A percentile compares a stretch with the other conserved stretches of the same genome.
Conservation (phyloP, 2,888 invertebrate genomes). For the Drosophila meridionalis region DNA sequence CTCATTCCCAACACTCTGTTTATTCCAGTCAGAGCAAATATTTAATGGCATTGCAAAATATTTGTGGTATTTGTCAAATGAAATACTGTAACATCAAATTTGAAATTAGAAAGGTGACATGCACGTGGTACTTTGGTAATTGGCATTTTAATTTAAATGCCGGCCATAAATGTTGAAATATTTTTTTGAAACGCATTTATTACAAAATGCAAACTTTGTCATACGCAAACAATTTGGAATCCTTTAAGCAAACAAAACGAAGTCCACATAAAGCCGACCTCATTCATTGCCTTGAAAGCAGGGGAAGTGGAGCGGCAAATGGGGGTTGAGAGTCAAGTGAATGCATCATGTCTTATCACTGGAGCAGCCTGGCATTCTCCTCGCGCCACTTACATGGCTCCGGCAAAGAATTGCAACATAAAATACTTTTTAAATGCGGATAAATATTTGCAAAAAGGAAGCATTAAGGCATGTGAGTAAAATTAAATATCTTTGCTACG, state of each 20-base stretch:
- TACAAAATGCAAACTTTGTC: slow-evolving; percentile 73
- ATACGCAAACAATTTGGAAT: slow-evolving; percentile 65
- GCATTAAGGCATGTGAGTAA: slow-evolving; percentile 27
- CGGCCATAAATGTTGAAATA: slow-evolving; percentile 66
- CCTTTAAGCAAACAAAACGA: slow-evolving; percentile 59
- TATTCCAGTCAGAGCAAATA: not conserved
- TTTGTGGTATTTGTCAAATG: not conserved
- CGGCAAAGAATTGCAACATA: slow-evolving; percentile 64
- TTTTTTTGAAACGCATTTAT: slow-evolving; percentile 71
- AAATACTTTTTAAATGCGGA: slow-evolving; percentile 71
- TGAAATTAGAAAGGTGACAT: not conserved
- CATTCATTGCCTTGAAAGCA: slow-evolving; percentile 8
- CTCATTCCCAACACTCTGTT: too few relatives aligned
- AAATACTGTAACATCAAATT: not conserved
- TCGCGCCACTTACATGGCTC: slow-evolving; percentile 36
- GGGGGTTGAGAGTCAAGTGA: not conserved
- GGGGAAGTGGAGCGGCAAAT: not conserved
- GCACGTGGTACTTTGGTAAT: not conserved
- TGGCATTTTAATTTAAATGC: slow-evolving; percentile 66
- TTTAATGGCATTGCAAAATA: not conserved
- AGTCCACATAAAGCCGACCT: slow-evolving; percentile 49
- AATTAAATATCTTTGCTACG: slow-evolving; percentile 26
- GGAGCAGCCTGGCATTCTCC: slow-evolving; percentile 45
- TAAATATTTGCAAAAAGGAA: slow-evolving; percentile 63
- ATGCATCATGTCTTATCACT: slow-evolving; percentile 75